Conservation (phyloP, 2,888 invertebrate genomes). For the Oxycera nigricornis region DNA sequence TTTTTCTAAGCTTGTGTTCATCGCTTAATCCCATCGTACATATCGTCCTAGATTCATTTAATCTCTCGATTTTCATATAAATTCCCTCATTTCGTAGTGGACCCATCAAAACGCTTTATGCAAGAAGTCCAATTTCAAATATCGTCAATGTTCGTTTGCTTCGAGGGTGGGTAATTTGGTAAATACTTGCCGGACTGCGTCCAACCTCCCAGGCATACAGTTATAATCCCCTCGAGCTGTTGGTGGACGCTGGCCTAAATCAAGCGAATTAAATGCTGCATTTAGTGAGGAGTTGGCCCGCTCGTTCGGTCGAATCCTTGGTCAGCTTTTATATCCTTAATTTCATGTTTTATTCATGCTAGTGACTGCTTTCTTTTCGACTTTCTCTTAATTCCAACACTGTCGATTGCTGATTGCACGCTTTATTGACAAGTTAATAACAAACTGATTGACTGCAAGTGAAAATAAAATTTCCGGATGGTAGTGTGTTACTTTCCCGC, state of each 20-base stretch:
- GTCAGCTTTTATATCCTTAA: slow-evolving; percentile 46
- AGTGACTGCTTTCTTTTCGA: slow-evolving; percentile 41
- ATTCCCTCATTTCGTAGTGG: slow-evolving; percentile 50
- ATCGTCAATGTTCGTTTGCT: slow-evolving; percentile 2
- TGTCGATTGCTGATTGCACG: slow-evolving; percentile 11
- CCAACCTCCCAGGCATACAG: slow-evolving; percentile 16
- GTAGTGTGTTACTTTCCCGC: neutral
- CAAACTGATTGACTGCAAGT: slow-evolving; percentile 50
- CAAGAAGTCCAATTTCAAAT: neutral
- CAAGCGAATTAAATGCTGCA: slow-evolving; percentile 42
- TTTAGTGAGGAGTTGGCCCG: slow-evolving; percentile 5
- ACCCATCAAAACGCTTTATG: neutral
- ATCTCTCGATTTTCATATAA: slow-evolving; percentile 53
- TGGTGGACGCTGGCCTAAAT: slow-evolving; percentile 40
- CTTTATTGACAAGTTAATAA: slow-evolving; percentile 49
- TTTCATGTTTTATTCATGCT: slow-evolving; percentile 43
- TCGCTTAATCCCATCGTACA: slow-evolving; percentile 27
- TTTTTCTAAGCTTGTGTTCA: too few relatives aligned
- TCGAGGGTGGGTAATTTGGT: slow-evolving; percentile 15
- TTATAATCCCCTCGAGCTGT: slow-evolving; percentile 44
- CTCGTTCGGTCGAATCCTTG: slow-evolving; percentile 30
- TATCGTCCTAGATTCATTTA: slow-evolving; percentile 28
- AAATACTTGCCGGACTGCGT: slow-evolving; percentile 15
- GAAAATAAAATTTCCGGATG: slow-evolving; percentile 49
- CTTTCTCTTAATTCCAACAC: slow-evolving; percentile 31